Evolutionary conservation across 2,888 invertebrate genomes (phyloP).

Genomic region (Tipula vernalis): DNA sequence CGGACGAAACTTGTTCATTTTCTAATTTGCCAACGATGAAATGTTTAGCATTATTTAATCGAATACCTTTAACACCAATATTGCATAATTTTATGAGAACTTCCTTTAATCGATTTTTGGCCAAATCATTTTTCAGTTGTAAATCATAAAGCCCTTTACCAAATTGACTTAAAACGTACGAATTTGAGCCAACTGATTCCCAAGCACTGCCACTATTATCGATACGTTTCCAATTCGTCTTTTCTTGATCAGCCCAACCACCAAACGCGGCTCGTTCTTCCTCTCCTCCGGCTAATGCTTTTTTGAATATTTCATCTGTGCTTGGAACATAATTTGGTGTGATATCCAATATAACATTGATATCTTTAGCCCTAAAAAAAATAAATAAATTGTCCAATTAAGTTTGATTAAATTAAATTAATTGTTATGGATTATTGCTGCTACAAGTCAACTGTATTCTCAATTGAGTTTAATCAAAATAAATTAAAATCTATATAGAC

Average conservation of each 20-base stretch:
- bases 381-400: neutral
- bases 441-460: neutral
- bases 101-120: slow-evolving; percentile 50
- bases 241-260: slow-evolving; percentile 23
- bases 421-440: neutral
- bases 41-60: slow-evolving; percentile 49
- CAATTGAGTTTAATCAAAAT: slow-evolving; percentile 7
- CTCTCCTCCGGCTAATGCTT: slow-evolving; percentile 40
- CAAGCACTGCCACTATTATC: slow-evolving; percentile 24
- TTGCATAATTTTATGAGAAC: slow-evolving; percentile 59
- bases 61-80: slow-evolving; percentile 70
- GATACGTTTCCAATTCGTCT: slow-evolving; percentile 60
- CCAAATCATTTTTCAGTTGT: slow-evolving; percentile 59
- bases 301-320: slow-evolving; percentile 56
- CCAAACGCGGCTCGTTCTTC: slow-evolving; percentile 25
- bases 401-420: neutral
- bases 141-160: slow-evolving; percentile 58
- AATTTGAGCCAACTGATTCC: slow-evolving; percentile 23
- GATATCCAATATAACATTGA: slow-evolving; percentile 59
- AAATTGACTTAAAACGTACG: slow-evolving; percentile 68
- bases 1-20: slow-evolving; percentile 36
- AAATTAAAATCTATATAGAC: neutral
- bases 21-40: slow-evolving; percentile 43
- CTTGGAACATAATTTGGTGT: slow-evolving; percentile 59
- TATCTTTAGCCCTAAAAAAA: slow-evolving; percentile 31